A percentile compares a stretch with the other conserved stretches of the same genome.
phyloP scores from a whole-genome alignment of 2,113 vertebrate species.

The Thunnus thynnus region DNA sequence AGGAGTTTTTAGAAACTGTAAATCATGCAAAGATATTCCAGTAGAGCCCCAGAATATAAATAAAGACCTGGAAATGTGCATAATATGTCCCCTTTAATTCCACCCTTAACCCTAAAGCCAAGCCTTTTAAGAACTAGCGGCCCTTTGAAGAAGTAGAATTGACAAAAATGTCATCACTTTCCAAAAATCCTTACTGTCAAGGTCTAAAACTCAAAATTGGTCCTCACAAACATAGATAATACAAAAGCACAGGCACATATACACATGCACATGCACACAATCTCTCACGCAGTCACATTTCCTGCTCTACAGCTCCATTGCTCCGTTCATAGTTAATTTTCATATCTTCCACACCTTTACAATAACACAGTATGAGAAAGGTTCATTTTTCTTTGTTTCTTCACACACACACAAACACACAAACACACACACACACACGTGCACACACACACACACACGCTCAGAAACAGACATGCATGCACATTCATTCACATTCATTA shows the following conservation, averaged over 20 bases:
- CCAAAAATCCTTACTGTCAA: neutral
- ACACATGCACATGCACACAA: neutral
- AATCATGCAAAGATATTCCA: too few relatives aligned
- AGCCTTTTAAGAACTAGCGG: neutral
- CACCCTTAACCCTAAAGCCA: neutral
- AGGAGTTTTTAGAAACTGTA: too few relatives aligned
- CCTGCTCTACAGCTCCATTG: conserved; percentile 6
- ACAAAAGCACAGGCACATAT: neutral
- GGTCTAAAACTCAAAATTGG: neutral
- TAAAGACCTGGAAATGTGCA: too few relatives aligned
- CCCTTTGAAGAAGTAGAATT: neutral
- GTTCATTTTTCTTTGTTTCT: conserved; percentile 3
- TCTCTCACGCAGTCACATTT: neutral
- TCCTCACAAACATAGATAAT: neutral
- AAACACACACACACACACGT: neutral
- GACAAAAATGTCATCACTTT: neutral
- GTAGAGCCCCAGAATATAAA: too few relatives aligned
- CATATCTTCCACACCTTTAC: conserved; percentile 10
- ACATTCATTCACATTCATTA: conserved; percentile 60
- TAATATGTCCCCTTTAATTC: too few relatives aligned
- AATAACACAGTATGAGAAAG: conserved; percentile 9
- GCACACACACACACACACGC: neutral
- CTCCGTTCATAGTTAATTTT: conserved; percentile 38
- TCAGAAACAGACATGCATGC: neutral
- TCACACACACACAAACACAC: neutral